Evolutionary conservation across 2,113 vertebrate species (phyloP).

Genomic region (Myotis lucifugus): DNA sequence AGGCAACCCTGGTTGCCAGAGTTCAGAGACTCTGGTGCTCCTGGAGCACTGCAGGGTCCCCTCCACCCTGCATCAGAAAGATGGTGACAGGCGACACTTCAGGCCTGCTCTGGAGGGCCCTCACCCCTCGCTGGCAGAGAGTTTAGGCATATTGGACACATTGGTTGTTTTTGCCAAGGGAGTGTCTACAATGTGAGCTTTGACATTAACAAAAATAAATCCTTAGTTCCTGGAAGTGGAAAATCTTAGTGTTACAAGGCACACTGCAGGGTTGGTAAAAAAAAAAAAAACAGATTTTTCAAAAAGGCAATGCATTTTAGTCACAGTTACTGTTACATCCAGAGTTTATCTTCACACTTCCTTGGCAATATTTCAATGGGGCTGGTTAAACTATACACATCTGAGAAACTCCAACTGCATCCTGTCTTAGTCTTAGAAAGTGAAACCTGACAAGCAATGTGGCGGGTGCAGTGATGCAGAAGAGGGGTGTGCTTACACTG

Average conservation of each 20-base stretch:
- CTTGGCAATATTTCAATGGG: not conserved
- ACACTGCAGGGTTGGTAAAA: not conserved
- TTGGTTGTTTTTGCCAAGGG: constrained; percentile 17
- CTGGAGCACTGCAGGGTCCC: not conserved
- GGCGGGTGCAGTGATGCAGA: not conserved
- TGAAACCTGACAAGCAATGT: not conserved
- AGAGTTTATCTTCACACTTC: not conserved
- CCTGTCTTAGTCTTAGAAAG: not conserved
- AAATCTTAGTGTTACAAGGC: constrained; percentile 3
- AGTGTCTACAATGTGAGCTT: not conserved
- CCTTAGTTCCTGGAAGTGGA: constrained; percentile 1
- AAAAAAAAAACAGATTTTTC: not conserved
- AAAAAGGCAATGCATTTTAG: not conserved
- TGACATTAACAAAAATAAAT: constrained; percentile 41
- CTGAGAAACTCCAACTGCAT: not conserved
- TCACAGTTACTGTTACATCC: not conserved
- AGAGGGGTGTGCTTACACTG: not conserved
- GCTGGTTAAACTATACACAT: not conserved
- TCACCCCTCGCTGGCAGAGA: not conserved
- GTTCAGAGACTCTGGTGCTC: not conserved
- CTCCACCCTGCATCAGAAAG: not conserved
- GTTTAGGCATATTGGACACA: not conserved
- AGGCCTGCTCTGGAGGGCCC: not conserved
- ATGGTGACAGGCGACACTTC: not conserved
- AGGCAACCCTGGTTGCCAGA: not conserved